These are phyloP conservation scores for Clitarchus hookeri DNA, from an alignment of 2,888 invertebrate species.

Conservation along the genomic window DNA sequence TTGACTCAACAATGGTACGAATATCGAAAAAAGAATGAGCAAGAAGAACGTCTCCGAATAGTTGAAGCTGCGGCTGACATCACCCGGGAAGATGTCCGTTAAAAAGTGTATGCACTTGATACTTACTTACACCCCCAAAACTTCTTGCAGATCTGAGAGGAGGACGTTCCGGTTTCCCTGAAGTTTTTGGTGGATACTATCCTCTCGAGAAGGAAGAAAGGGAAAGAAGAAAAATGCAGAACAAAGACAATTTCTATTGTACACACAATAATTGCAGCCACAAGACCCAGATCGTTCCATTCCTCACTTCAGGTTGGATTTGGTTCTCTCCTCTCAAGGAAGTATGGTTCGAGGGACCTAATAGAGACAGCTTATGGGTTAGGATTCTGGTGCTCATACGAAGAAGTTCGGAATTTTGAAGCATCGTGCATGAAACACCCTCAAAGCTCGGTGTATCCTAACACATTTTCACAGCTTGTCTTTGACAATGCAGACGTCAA, in stretches of 20 bases:
- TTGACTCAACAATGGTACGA: no score
- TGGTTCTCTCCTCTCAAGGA: neutral
- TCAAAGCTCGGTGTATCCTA: neutral
- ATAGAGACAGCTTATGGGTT: neutral
- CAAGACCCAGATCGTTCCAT: no score
- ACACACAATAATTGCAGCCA: no score
- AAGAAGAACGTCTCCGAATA: neutral
- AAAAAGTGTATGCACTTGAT: neutral
- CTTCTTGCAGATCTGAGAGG: neutral
- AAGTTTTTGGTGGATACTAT: neutral
- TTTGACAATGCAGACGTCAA: constrained; percentile 23
- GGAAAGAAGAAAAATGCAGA: neutral
- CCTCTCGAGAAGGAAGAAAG: neutral
- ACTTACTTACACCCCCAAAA: no score
- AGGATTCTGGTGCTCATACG: neutral
- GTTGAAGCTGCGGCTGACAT: neutral
- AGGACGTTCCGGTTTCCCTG: neutral
- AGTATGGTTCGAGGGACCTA: constrained; percentile 10
- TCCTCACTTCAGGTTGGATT: no score
- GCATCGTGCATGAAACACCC: neutral
- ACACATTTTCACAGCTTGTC: neutral
- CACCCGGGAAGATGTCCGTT: neutral
- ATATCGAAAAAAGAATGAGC: neutral
- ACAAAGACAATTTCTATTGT: neutral
- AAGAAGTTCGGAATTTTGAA: constrained; percentile 3